Evolutionary conservation across 2,797 vertebrate species (phyloP).

Genomic region (Cynopterus sphinx): DNA sequence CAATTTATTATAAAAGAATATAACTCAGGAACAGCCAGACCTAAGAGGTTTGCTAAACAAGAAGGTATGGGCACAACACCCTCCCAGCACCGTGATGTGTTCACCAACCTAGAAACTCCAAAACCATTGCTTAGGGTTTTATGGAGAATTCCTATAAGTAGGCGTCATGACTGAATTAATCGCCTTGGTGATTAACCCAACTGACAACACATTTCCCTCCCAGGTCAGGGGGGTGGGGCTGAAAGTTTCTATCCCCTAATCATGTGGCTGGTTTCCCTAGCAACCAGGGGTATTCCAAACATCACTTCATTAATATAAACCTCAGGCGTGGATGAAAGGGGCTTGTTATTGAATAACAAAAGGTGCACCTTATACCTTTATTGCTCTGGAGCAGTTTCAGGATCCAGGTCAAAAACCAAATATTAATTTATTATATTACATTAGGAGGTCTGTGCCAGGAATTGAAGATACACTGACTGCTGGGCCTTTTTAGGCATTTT

Average conservation of each 20-base stretch:
- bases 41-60: not conserved
- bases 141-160: not conserved
- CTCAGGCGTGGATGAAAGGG: not conserved
- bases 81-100: not conserved
- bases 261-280: not conserved
- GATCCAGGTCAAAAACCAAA: not conserved
- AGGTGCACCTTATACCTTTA: not conserved
- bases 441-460: not conserved
- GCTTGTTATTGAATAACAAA: not conserved
- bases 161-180: not conserved
- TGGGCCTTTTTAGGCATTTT: not conserved
- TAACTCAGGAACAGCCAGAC: not conserved
- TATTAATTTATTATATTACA: not conserved
- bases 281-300: not conserved
- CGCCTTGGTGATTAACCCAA: not conserved
- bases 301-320: not conserved
- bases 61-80: not conserved
- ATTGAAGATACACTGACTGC: not conserved
- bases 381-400: not conserved
- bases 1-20: not conserved
- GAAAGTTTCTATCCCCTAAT: not conserved
- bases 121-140: not conserved
- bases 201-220: not conserved
- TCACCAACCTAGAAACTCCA: not conserved
- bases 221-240: not conserved